phyloP scores from a whole-genome alignment of 2,797 vertebrate genomes.

The Amniataba percoides region DNA sequence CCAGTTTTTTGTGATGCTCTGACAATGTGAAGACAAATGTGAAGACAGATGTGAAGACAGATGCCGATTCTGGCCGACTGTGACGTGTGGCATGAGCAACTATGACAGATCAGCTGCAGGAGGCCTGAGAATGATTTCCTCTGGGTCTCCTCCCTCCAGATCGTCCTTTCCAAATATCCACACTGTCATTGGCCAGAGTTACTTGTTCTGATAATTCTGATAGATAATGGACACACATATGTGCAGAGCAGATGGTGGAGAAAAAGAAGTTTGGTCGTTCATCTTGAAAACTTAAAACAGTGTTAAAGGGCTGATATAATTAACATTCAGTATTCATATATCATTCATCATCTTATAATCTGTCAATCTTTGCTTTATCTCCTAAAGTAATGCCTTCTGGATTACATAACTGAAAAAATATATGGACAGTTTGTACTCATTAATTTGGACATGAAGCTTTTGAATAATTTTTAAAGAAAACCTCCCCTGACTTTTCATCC shows the following conservation, averaged over 20 bases:
- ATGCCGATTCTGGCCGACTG: slow-evolving; percentile 2
- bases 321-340: neutral
- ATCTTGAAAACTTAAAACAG: neutral
- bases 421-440: neutral
- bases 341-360: neutral
- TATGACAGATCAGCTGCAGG: slow-evolving; percentile 6
- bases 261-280: neutral
- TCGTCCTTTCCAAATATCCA: slow-evolving; percentile 30
- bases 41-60: slow-evolving; percentile 13
- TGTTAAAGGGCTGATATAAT: neutral
- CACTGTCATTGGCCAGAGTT: neutral
- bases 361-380: too few species aligned
- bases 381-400: neutral
- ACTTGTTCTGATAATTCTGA: neutral
- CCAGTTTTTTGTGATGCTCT: neutral
- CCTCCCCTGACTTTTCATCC: too few species aligned
- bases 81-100: neutral
- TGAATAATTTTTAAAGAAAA: too few species aligned
- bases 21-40: slow-evolving; percentile 1
- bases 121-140: neutral
- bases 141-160: neutral
- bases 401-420: neutral
- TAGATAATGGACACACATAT: neutral
- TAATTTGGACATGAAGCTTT: neutral
- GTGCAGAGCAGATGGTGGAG: neutral